These are phyloP conservation scores for Synanceia verrucosa DNA, from an alignment of 2,797 vertebrate species.

Conservation along the genomic window DNA sequence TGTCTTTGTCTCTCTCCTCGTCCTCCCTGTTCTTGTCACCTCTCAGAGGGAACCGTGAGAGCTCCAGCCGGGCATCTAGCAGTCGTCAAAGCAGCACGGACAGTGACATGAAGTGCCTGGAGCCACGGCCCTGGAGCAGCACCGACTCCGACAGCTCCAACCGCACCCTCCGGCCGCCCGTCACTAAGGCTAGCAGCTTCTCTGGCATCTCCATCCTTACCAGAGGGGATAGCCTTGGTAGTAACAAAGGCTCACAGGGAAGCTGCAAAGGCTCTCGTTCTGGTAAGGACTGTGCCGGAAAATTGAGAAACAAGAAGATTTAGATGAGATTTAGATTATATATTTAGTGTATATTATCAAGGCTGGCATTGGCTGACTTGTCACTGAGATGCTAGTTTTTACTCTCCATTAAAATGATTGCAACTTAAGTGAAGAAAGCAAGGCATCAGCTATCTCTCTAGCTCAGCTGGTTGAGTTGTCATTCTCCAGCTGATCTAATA, in stretches of 20 bases:
- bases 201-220: constrained; percentile 98
- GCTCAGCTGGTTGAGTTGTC: too few relatives aligned
- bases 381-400: background rate
- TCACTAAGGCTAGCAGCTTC: constrained; percentile 99
- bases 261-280: constrained; percentile 85
- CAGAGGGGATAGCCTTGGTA: constrained; percentile 94
- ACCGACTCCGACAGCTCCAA: constrained; percentile 95
- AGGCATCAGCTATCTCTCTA: background rate
- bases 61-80: constrained; percentile 90
- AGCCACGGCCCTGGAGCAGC: constrained; percentile 99
- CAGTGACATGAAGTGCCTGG: constrained; percentile 95
- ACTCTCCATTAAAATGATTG: background rate
- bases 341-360: background rate
- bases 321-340: too few relatives aligned
- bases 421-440: background rate
- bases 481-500: too few relatives aligned
- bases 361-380: background rate
- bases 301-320: background rate
- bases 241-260: constrained; percentile 90
- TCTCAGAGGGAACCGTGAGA: constrained; percentile 91
- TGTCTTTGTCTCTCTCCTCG: constrained; percentile 21
- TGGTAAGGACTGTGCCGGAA: constrained; percentile 64
- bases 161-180: constrained; percentile 91
- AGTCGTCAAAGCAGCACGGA: constrained; percentile 99
- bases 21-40: constrained; percentile 47